Evolutionary conservation across 2,113 vertebrate species (phyloP).

Genomic region (Nycticebus coucang): DNA sequence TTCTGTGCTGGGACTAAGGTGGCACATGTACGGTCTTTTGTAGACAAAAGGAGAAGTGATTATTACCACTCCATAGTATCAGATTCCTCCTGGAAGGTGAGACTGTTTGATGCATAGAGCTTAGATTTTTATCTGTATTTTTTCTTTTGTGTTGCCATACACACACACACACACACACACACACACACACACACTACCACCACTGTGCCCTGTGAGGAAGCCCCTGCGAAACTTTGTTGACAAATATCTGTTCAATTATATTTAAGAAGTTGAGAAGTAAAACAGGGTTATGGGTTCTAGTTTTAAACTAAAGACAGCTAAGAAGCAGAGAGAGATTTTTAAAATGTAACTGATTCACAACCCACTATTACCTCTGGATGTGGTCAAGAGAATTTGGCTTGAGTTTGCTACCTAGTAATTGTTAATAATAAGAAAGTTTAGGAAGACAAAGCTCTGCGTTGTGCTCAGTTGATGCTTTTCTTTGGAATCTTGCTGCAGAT

Average conservation of each 20-base stretch:
- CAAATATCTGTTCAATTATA: not conserved
- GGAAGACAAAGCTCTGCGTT: not conserved
- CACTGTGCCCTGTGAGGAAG: not conserved
- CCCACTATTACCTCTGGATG: not conserved
- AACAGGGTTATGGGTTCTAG: not conserved
- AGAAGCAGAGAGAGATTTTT: not conserved
- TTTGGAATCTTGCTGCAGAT: not conserved
- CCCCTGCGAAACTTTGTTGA: not conserved
- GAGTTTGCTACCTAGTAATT: not conserved
- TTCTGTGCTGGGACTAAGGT: not conserved
- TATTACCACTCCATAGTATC: not conserved
- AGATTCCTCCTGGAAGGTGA: not conserved
- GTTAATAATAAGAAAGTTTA: not conserved
- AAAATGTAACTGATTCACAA: not conserved
- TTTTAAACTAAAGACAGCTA: not conserved
- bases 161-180: not conserved
- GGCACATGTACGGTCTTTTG: not conserved
- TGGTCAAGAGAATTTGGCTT: not conserved
- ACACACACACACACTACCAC: too few relatives aligned
- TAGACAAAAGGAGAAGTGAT: not conserved
- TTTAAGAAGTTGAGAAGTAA: constrained; percentile 38
- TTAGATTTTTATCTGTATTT: not conserved
- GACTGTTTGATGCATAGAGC: not conserved
- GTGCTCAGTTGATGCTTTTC: not conserved
- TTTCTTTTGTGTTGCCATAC: not conserved